Conservation (phyloP, 2,797 vertebrate genomes). For the Channa striata region DNA sequence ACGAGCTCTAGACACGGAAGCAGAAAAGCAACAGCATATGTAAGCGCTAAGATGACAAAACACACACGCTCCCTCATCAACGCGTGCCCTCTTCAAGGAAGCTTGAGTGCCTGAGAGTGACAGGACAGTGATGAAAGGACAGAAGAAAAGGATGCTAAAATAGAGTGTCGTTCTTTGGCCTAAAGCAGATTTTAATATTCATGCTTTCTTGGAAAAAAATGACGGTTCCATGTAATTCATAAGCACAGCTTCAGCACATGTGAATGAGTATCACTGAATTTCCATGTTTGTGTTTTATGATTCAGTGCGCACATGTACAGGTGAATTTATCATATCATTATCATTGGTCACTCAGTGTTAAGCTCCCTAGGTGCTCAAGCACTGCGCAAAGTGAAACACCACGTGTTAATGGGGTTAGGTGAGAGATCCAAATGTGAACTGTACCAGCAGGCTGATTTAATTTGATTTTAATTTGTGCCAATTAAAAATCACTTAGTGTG, state of each 20-base stretch:
- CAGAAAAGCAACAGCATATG: not conserved
- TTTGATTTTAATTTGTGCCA: slow-evolving; percentile 48
- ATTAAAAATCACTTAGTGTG: slow-evolving; percentile 52
- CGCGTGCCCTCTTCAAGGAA: not conserved
- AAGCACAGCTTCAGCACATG: slow-evolving; percentile 38
- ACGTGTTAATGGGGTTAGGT: slow-evolving; percentile 22
- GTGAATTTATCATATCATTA: slow-evolving; percentile 27
- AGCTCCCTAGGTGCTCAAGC: slow-evolving; percentile 7
- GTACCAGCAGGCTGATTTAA: slow-evolving; percentile 36
- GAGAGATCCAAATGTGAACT: slow-evolving; percentile 30
- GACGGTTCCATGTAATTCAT: too few relatives aligned
- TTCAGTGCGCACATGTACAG: slow-evolving; percentile 17
- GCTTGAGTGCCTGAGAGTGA: slow-evolving; percentile 11
- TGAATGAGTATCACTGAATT: slow-evolving; percentile 23
- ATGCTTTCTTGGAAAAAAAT: slow-evolving; percentile 7
- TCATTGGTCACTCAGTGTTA: slow-evolving; percentile 29
- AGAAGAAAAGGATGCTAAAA: not conserved
- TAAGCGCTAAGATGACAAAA: slow-evolving; percentile 2
- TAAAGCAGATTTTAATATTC: slow-evolving; percentile 9
- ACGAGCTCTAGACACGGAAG: slow-evolving; percentile 21
- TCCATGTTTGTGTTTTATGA: slow-evolving; percentile 15
- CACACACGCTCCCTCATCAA: slow-evolving; percentile 9
- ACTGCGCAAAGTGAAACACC: slow-evolving; percentile 6
- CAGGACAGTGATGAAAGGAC: not conserved
- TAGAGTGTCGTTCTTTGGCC: not conserved